Evolutionary conservation across 30 jellyfish, hydroid and myxozoan species (phyloP), one percentile per base, ranked within the genome.

Genomic region (Nemopilema nomurai): DNA sequence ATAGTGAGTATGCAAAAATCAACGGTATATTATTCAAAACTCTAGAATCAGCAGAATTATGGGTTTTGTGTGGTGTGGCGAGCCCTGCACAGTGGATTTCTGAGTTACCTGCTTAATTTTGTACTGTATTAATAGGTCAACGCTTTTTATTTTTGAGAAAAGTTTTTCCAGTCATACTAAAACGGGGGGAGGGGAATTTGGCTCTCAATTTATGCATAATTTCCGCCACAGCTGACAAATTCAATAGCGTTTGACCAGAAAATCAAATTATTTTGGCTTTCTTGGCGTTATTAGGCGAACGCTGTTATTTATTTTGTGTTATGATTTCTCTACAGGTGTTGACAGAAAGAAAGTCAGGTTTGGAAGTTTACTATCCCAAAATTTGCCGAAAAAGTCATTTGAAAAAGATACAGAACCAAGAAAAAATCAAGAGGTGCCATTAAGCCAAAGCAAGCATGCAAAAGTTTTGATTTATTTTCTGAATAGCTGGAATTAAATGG

Each of bases 401-500:
- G 87, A 76, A 52, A 51, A 76, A 30, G 41, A 76, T 13, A 62
- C 87, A 76, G 87, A 76, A 76, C 64, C 76, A 52, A 76, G 87
- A 66, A 76, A 76, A 57, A 76, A 21, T 18, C 87, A 76, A 76
- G 87, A 76, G 87, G 76, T 49, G 62, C 28, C 87, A 76, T 52
- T 22, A 8, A 76, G 62, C 76, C 87, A 76, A 80, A 80, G 67
- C 67, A 81, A 50, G 89, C 33, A 65, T 80, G 67, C 89, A 80
- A 80, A 81, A 80, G 30, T 66, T 80, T 64, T 63, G 82, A 64
- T 67, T 65, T 80, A 62, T 76, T 80, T 63, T 80, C 82, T 27
- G 67, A 67, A 80, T 80, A 80, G 89, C 89, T 80, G 33, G 64
- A 80, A 81, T 80, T 80, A 80, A 80, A 80, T 80, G 89, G 81